Percentiles rank a stretch among this genome's conserved stretches.
Evolutionary conservation across 2,888 invertebrate species (phyloP).

Genomic region (Amiota minor): DNA sequence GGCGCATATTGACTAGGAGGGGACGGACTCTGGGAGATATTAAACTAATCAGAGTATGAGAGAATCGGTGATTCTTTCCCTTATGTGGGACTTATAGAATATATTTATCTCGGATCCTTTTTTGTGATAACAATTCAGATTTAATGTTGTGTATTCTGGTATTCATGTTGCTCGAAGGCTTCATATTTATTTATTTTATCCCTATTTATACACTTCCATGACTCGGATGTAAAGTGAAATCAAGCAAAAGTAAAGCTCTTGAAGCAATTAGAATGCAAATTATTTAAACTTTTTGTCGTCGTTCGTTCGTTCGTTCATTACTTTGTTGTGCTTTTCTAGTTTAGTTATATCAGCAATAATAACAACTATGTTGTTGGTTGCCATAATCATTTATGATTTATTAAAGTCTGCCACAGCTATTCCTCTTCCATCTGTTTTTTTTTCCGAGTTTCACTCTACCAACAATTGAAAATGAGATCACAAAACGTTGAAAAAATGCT

Average conservation of each 20-base stretch:
- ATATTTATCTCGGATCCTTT: too few species aligned
- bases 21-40: too few species aligned
- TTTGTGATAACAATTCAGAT: too few species aligned
- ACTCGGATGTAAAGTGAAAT: not conserved
- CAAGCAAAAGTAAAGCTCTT: conserved; percentile 25
- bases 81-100: too few species aligned
- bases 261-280: conserved; percentile 56
- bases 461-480: not conserved
- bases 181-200: too few species aligned
- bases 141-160: too few species aligned
- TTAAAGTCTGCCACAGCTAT: not conserved
- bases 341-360: not conserved
- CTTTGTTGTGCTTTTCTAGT: not conserved
- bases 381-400: conserved; percentile 1
- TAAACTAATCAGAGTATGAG: too few species aligned
- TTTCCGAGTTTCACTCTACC: not conserved
- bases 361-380: not conserved
- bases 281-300: conserved; percentile 51
- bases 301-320: conserved; percentile 19
- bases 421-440: not conserved
- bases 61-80: too few species aligned
- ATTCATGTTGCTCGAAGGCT: too few species aligned
- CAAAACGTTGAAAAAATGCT: not conserved
- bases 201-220: too few species aligned
- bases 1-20: too few species aligned